Conservation (phyloP, 2,888 invertebrate species). For the Papilio demoleus region DNA sequence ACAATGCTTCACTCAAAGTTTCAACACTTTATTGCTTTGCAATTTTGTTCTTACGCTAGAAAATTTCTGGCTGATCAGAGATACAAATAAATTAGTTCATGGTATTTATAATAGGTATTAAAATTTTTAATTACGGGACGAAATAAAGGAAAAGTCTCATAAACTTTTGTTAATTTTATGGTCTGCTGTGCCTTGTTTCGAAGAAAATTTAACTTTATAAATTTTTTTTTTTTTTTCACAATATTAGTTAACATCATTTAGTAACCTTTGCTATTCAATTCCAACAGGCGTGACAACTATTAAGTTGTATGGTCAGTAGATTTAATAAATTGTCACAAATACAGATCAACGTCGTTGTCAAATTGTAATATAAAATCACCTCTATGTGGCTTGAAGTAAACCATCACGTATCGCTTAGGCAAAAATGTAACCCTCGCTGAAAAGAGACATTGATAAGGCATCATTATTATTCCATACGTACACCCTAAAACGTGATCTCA, state of each 20-base stretch:
- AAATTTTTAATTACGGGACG: not conserved
- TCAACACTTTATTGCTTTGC: not conserved
- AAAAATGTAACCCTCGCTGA: conserved; percentile 41
- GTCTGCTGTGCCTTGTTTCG: conserved; percentile 7
- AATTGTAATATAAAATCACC: conserved; percentile 16
- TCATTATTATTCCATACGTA: conserved; percentile 43
- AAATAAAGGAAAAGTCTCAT: conserved; percentile 1
- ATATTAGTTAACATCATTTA: no score
- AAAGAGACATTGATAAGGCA: conserved; percentile 41
- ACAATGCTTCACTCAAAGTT: not conserved
- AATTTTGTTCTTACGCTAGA: conserved; percentile 2
- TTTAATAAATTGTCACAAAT: no score
- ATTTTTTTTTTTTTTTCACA: no score
- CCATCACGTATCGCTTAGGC: conserved; percentile 41
- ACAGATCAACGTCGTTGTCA: not conserved
- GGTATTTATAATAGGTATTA: no score
- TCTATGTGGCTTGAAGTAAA: conserved; percentile 33
- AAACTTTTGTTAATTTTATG: conserved; percentile 11
- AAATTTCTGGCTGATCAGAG: not conserved
- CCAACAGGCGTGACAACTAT: not conserved
- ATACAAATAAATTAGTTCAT: no score
- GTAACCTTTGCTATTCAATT: not conserved
- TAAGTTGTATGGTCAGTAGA: not conserved
- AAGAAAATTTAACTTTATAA: conserved; percentile 45
- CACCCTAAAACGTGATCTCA: conserved; percentile 45